Evolutionary conservation across 2,797 vertebrate genomes (phyloP), one percentile per base, ranked within the genome.

Genomic region (Sarcophilus harrisii): DNA sequence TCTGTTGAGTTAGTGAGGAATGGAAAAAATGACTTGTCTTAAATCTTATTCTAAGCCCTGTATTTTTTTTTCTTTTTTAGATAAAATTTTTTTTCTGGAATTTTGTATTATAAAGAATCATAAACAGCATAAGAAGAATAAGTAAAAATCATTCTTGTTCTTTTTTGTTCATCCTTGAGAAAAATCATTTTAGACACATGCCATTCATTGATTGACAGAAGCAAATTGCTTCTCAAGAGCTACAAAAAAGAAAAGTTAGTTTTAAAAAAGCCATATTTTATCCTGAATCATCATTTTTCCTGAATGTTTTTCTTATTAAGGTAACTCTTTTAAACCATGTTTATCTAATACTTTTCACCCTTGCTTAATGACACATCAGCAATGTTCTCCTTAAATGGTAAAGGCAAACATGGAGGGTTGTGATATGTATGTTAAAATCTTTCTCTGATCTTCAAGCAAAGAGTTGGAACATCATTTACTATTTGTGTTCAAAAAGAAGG

Each of bases 141-240:
- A n/a, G n/a, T 66, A n/a, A 66, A 62, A 66, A 66, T 32, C 32
- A 66, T 66, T 4, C 4, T 32, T 66, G 13, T n/a, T n/a, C 0
- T 66, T 30, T 66, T 66, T n/a, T 16, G 16, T 73, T 52, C 49
- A 52, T 52, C 49, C 49, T n/a, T 38, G 66, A 38, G n/a, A 73
- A 38, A 73, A 73, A 73, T 73, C n/a, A 38, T 21, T 73, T 96
- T 96, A 57, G 57, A 91, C 27, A 93, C 90, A 97, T 92, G 91
- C 18, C 0, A 0, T 27, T 96, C 3, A 91, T 16, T 91, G 24
- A 30, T 81, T 94, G 94, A 96, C 57, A 38, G 0, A 1, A n/a
- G 38, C 95, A 90, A 73, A 95, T 4, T n/a, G 0, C 94, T 96
- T 60, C 93, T 57, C 30, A 93, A 58, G 60, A 58, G 2, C n/a